Evolutionary conservation across 1,140 invertebrate species (phyloP), one percentile per base, ranked within the genome.

Genomic region (Spodoptera frugiperda): DNA sequence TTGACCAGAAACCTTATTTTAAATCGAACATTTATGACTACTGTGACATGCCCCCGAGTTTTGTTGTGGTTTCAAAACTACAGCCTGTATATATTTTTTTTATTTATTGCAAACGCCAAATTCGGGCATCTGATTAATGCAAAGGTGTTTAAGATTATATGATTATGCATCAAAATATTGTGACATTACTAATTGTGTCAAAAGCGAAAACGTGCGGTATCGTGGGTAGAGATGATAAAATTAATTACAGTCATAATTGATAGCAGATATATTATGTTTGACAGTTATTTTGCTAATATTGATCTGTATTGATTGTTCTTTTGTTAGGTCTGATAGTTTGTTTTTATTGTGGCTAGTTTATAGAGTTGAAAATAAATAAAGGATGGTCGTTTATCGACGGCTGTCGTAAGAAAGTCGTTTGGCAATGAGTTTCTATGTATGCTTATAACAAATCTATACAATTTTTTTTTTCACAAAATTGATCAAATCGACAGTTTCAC

Each of bases 171-270:
- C 55, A 14, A 46, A 76, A 51, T 79, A 76, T 80, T 78, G 77
- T 84, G 82, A 82, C 82, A 82, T 76, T 33, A 61, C 51, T 77
- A 75, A 74, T 68, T 74, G 49, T 21, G 76, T 75, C 78, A 76
- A 78, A 57, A 70, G 61, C 53, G 59, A 79, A 81, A 78, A 82
- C 83, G 81, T 82, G 83, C n/a, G 19, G 21, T 67, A 25, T 63
- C 76, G 83, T 84, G 73, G 83, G 83, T 55, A 21, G 17, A 4
- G 15, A 17, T 11, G 59, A 49, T 49, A 30, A 49, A 61, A 73
- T 73, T 73, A 61, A 73, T 73, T 73, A 73, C 61, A 44, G 19
- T n/a, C 39, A 73, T 61, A 73, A 73, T 59, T 73, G 55, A 73
- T 61, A 5, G 71, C 2, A 57, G 25, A 39, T 46, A 19, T 15